Evolutionary conservation across 1,140 invertebrate genomes (phyloP).

Genomic region (Mesaphorura yosii): DNA sequence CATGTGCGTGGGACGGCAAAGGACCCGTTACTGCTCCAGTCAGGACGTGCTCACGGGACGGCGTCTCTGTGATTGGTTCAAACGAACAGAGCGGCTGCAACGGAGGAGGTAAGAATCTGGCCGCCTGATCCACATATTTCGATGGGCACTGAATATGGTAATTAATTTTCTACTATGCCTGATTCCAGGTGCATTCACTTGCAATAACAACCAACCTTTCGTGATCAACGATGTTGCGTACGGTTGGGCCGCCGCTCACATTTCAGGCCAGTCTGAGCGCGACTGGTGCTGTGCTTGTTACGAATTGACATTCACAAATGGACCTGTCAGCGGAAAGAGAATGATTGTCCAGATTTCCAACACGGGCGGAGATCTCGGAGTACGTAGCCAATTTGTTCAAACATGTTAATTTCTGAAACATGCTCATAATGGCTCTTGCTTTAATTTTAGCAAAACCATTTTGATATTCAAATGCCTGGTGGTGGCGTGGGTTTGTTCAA

Average conservation of each 20-base stretch:
- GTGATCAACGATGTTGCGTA: slow-evolving; percentile 13
- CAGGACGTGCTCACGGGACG: slow-evolving; percentile 4
- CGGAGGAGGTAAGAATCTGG: slow-evolving; percentile 15
- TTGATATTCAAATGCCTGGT: slow-evolving; percentile 20
- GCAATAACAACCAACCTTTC: slow-evolving; percentile 12
- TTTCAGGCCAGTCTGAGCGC: slow-evolving; percentile 9
- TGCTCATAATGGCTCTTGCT: no score
- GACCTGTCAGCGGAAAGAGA: slow-evolving; percentile 14
- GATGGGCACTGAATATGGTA: background rate
- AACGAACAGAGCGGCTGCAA: slow-evolving; percentile 15
- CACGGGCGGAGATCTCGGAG: slow-evolving; percentile 20
- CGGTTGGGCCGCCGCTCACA: slow-evolving; percentile 17
- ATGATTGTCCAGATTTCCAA: slow-evolving; percentile 23
- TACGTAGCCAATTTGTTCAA: background rate
- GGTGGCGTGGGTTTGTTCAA: slow-evolving; percentile 22
- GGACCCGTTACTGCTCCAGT: slow-evolving; percentile 9
- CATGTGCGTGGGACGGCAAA: slow-evolving; percentile 13
- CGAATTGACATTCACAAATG: slow-evolving; percentile 16
- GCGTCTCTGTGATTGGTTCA: background rate
- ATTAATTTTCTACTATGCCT: background rate
- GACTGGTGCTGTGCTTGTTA: slow-evolving; percentile 21
- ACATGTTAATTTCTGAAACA: background rate
- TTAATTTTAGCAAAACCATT: slow-evolving; percentile 14
- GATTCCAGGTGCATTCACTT: slow-evolving; percentile 12
- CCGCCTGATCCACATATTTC: background rate